These are phyloP conservation scores for Ceratina australensis DNA, from an alignment of 1,140 invertebrate species.

Conservation along the genomic window DNA sequence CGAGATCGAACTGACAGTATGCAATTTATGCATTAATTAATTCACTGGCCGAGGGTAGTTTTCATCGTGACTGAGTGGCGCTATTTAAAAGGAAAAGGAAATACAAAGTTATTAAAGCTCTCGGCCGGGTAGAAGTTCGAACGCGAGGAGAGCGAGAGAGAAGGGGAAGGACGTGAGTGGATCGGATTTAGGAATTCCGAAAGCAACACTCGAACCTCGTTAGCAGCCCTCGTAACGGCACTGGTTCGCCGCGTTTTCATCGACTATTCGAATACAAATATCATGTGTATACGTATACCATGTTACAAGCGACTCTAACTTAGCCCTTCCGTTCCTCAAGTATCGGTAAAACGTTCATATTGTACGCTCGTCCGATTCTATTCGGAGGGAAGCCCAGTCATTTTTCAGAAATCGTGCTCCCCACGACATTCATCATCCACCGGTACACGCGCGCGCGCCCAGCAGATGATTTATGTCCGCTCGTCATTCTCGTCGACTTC, in stretches of 20 bases:
- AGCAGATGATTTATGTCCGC: conserved; percentile 11
- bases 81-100: conserved; percentile 5
- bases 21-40: background rate
- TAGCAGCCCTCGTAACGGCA: background rate
- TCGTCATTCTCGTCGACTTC: background rate
- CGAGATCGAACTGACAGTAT: background rate
- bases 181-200: conserved; percentile 2
- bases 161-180: background rate
- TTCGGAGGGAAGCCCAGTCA: background rate
- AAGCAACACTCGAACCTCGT: conserved; percentile 14
- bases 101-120: background rate
- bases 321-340: no score
- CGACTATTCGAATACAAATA: background rate
- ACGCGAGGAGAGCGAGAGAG: background rate
- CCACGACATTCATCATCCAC: conserved; percentile 6
- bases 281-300: background rate
- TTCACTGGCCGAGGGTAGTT: background rate
- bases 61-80: background rate
- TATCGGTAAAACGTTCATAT: background rate
- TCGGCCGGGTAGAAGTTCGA: background rate
- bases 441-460: background rate
- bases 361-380: background rate
- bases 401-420: background rate
- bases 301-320: background rate
- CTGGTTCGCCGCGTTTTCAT: background rate